phyloP scores from a whole-genome alignment of 2,113 vertebrate species.

The Helogale parvula region DNA sequence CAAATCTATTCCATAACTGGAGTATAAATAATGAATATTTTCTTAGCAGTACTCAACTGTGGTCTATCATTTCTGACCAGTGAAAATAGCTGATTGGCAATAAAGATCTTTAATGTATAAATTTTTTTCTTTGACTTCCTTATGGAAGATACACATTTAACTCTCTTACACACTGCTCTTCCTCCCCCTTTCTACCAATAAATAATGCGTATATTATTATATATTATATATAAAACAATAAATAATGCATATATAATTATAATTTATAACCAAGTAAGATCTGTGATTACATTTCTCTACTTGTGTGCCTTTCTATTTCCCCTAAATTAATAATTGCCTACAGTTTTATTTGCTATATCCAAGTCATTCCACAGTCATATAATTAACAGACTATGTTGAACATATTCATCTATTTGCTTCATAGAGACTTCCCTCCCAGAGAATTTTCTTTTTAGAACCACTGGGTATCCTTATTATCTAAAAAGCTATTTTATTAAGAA shows the following conservation, averaged over 20 bases:
- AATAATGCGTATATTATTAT: background rate
- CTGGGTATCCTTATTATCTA: background rate
- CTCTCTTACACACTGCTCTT: background rate
- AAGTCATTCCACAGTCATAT: background rate
- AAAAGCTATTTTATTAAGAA: background rate
- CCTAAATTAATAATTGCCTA: background rate
- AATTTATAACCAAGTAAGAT: background rate
- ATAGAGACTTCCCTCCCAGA: background rate
- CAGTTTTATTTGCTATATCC: background rate
- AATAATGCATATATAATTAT: background rate
- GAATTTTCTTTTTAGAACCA: background rate
- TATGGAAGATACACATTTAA: background rate
- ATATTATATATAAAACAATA: background rate
- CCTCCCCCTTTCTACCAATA: background rate
- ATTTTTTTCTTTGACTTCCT: background rate
- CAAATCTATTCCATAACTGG: background rate
- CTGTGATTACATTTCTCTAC: background rate
- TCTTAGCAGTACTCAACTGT: background rate
- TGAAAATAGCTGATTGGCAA: background rate
- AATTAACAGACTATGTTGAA: background rate
- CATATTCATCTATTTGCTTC: background rate
- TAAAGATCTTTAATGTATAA: background rate
- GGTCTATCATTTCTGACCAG: background rate
- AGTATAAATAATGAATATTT: background rate
- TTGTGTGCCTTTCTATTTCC: background rate